phyloP scores from a whole-genome alignment of 2,797 vertebrate genomes.

The Halcyon leucocephala region DNA sequence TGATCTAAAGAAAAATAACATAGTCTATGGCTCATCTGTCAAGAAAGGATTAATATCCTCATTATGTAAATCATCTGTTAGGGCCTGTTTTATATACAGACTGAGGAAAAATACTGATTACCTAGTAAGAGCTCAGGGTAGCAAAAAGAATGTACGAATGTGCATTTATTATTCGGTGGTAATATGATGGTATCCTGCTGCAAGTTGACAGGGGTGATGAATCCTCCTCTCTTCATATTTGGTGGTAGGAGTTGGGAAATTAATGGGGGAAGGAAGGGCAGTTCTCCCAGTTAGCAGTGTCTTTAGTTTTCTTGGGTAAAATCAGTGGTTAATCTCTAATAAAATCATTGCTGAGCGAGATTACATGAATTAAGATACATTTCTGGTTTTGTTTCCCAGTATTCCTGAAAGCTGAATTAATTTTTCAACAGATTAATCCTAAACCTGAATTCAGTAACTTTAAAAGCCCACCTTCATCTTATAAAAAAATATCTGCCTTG shows the following conservation, averaged over 20 bases:
- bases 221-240: background rate
- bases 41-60: background rate
- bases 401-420: background rate
- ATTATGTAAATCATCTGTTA: background rate
- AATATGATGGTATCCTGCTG: background rate
- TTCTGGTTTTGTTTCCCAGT: background rate
- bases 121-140: background rate
- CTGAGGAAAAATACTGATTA: background rate
- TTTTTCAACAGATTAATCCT: background rate
- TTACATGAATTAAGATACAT: background rate
- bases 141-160: background rate
- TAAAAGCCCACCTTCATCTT: background rate
- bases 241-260: background rate
- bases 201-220: background rate
- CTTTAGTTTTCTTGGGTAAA: background rate
- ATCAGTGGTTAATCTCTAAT: background rate
- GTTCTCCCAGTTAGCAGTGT: background rate
- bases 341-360: background rate
- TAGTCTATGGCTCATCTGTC: background rate
- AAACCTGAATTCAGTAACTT: background rate
- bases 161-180: background rate
- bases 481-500: background rate
- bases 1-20: background rate
- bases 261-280: background rate
- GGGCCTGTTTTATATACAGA: background rate